Base-by-base conservation (phyloP, 1,140 invertebrate genomes). In the Brachionus angularis region DNA sequence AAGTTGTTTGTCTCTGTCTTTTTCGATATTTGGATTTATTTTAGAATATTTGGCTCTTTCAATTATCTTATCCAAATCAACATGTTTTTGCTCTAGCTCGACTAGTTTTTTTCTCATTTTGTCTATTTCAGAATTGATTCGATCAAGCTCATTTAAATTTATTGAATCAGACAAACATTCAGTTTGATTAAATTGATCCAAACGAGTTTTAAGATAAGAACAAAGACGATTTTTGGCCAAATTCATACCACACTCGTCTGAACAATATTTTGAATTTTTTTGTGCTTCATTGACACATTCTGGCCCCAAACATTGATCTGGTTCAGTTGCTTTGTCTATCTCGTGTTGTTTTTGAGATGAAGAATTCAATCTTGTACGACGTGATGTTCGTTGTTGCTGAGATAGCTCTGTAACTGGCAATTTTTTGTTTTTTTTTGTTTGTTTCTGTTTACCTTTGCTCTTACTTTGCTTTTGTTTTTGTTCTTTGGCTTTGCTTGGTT, bases 131-230 rank as follows among this genome's bases (percentile, higher is more conserved):
- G 86, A 85, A 16, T 91, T 85, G 16, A 96, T 89, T 58, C 84
- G 85, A 75, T 94, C 91, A 31, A 96, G 78, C 44, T 88, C 84
- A 74, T 88, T 87, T 72, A 88, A 87, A 79, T 94, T 94, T 69
- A 87, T 87, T 74, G 91, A 88, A 77, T 96, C 93, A 0, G 93
- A 91, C 33, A 87, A 84, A 77, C 89, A 92, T 0, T 87, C 86
- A n/a, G 89, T 89, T n/a, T 91, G 83, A 34, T 89, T 88, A 92
- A 93, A 96, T 76, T 96, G 91, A 79, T 93, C 91, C 71, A 96
- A 89, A n/a, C 93, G 84, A 75, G 91, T 89, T 0, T 93, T 93
- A 16, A 97, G 78, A 5, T 91, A 87, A 84, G 89, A 79, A 73
- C 79, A 80, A 2, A 85, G 80, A 18, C 83, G 80, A 73, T 75